Conservation (phyloP, 2,888 invertebrate species). For the Ornithoptera priamus region DNA sequence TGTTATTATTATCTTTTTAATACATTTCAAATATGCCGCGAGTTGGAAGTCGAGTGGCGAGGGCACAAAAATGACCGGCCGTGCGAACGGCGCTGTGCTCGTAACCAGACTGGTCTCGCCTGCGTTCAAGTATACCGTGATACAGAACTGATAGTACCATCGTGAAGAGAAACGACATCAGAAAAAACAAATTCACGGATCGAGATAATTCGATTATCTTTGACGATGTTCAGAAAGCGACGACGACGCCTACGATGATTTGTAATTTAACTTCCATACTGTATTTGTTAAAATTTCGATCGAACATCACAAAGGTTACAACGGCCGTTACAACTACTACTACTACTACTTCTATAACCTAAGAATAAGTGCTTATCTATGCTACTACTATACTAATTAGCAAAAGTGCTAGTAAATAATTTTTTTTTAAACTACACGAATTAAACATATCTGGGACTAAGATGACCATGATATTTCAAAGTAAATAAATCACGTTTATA, state of each 20-base stretch:
- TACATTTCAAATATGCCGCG: background rate
- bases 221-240: background rate
- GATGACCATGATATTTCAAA: background rate
- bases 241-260: background rate
- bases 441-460: background rate
- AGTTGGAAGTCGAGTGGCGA: background rate
- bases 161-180: conserved; percentile 13
- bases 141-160: conserved; percentile 13
- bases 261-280: background rate
- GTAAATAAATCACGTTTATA: too few relatives aligned
- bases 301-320: background rate
- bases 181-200: conserved; percentile 1
- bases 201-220: conserved; percentile 11
- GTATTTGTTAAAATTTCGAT: background rate
- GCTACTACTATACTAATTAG: background rate
- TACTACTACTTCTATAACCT: background rate
- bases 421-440: background rate
- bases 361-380: background rate
- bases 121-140: conserved; percentile 5
- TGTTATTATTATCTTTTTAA: background rate
- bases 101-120: conserved; percentile 12
- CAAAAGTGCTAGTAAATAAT: background rate
- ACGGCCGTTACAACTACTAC: background rate
- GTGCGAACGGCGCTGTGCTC: conserved; percentile 11
- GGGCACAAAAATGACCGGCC: background rate